phyloP scores from a whole-genome alignment of 1,140 invertebrate species.

The Calycopis cecrops region DNA sequence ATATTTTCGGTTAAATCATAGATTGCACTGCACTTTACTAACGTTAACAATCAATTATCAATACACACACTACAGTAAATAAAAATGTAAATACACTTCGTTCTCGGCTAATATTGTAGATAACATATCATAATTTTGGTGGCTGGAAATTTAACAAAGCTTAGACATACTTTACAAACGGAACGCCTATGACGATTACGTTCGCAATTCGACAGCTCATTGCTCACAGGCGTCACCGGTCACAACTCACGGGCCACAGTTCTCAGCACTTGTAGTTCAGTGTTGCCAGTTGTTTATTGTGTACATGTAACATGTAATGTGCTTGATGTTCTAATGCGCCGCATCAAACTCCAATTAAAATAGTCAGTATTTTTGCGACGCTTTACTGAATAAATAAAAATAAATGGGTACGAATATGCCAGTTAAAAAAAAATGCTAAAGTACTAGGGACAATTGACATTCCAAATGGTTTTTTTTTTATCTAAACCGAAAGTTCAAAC shows the following conservation, averaged over 20 bases:
- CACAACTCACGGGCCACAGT: slow-evolving; percentile 5
- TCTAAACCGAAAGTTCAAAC: no score
- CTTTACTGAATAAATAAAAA: no score
- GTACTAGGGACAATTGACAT: no score
- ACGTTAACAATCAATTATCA: slow-evolving; percentile 51
- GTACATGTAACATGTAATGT: no score
- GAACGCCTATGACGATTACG: slow-evolving; percentile 51
- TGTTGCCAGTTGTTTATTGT: slow-evolving; percentile 12
- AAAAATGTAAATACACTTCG: slow-evolving; percentile 42
- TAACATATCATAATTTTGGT: slow-evolving; percentile 50
- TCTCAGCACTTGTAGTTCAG: slow-evolving; percentile 1
- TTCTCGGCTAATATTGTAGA: slow-evolving; percentile 49
- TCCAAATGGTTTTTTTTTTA: no score
- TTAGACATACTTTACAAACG: slow-evolving; percentile 37
- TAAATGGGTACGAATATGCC: no score
- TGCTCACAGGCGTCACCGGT: background rate
- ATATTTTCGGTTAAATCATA: slow-evolving; percentile 42
- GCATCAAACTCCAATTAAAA: no score
- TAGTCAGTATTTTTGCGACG: no score
- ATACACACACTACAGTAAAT: slow-evolving; percentile 51
- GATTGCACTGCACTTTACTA: slow-evolving; percentile 52
- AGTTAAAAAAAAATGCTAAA: no score
- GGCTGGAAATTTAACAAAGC: slow-evolving; percentile 47
- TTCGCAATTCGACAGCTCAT: slow-evolving; percentile 17
- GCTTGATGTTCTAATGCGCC: no score